Conservation (phyloP, 1,140 invertebrate species). For the Mamestra configurata region DNA sequence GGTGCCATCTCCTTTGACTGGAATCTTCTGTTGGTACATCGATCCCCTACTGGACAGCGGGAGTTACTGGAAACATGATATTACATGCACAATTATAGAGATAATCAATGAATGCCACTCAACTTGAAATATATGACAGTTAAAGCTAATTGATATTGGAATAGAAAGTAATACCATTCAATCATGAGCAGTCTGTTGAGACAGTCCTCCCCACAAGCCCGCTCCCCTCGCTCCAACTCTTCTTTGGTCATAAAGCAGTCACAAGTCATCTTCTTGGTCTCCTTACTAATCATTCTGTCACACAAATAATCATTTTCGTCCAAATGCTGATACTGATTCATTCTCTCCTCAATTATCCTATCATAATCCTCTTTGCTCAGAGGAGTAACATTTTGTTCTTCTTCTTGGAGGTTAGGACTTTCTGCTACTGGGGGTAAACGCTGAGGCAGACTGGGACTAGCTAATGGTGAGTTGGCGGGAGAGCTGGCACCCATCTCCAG, state of each 20-base stretch:
- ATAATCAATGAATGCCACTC: too few relatives aligned
- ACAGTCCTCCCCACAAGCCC: conserved; percentile 98
- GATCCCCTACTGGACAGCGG: conserved; percentile 94
- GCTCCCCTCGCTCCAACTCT: conserved; percentile 94
- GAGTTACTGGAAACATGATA: conserved; percentile 91
- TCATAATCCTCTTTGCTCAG: conserved; percentile 83
- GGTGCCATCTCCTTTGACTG: conserved; percentile 95
- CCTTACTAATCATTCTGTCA: conserved; percentile 94
- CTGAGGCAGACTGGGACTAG: conserved; percentile 76
- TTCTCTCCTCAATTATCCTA: conserved; percentile 91
- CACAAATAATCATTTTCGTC: conserved; percentile 95
- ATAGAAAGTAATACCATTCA: conserved; percentile 95
- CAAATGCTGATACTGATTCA: conserved; percentile 94
- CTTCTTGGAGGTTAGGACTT: conserved; percentile 60
- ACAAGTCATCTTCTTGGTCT: conserved; percentile 97
- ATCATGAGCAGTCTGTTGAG: conserved; percentile 99
- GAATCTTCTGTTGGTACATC: conserved; percentile 98
- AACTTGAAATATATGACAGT: too few relatives aligned
- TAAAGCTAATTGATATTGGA: too few relatives aligned
- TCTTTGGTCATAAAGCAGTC: conserved; percentile 97
- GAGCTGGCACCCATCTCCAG: conserved; percentile 91
- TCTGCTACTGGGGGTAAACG: conserved; percentile 72
- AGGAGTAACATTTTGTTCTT: conserved; percentile 63
- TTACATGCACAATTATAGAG: too few relatives aligned
- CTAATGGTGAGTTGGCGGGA: conserved; percentile 78